A percentile compares a stretch with the other conserved stretches of the same genome.
These are phyloP conservation scores for Ramphastos sulfuratus DNA, from an alignment of 2,113 vertebrate genomes.

Conservation along the genomic window DNA sequence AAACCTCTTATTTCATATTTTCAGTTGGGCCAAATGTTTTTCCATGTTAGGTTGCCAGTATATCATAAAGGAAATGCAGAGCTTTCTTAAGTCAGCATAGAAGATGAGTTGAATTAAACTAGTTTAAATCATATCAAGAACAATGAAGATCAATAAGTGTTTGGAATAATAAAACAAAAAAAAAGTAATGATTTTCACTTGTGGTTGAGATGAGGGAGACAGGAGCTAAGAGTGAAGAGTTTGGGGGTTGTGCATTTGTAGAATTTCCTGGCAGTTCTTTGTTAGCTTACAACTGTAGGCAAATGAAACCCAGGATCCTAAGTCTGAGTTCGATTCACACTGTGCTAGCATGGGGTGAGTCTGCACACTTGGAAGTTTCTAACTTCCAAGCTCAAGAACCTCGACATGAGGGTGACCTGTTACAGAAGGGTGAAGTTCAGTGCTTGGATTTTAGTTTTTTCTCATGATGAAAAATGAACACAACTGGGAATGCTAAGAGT, in stretches of 20 bases:
- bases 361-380: not conserved
- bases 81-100: not conserved
- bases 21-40: not conserved
- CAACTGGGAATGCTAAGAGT: not conserved
- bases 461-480: not conserved
- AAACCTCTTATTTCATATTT: not conserved
- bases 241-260: not conserved
- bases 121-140: not conserved
- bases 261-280: not conserved
- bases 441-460: not conserved
- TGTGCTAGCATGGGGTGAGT: not conserved
- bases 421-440: not conserved
- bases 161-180: not conserved
- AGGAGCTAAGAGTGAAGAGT: not conserved
- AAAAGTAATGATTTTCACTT: not conserved
- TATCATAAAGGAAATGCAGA: not conserved
- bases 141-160: not conserved
- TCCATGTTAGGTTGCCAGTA: not conserved
- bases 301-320: not conserved
- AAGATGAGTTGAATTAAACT: not conserved
- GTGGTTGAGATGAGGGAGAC: not conserved
- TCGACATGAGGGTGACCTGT: not conserved
- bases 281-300: fast-evolving
- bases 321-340: not conserved
- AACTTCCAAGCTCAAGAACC: not conserved